phyloP scores from a whole-genome alignment of 2,888 invertebrate genomes.

The Dryocosmus kuriphilus region DNA sequence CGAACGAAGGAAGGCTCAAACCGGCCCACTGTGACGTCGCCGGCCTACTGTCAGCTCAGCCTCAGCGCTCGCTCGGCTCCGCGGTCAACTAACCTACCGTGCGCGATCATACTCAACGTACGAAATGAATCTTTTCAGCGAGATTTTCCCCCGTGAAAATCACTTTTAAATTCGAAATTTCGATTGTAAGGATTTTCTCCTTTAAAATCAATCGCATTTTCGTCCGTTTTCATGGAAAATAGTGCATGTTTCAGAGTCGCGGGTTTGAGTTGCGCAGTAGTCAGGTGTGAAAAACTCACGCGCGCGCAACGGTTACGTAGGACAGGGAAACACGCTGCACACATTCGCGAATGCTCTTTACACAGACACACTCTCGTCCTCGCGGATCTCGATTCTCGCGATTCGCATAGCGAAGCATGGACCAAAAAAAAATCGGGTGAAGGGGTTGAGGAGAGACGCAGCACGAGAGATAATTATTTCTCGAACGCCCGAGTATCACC shows the following conservation, averaged over 20 bases:
- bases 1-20: conserved; percentile 77
- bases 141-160: conserved; percentile 24
- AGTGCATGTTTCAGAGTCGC: conserved; percentile 51
- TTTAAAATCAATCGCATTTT: not conserved
- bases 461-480: conserved; percentile 63
- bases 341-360: conserved; percentile 3
- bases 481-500: conserved; percentile 51
- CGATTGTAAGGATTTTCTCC: not conserved
- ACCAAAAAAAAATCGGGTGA: conserved; percentile 18
- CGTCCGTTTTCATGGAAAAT: not conserved
- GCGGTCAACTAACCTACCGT: conserved; percentile 77
- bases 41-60: conserved; percentile 80
- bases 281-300: conserved; percentile 76
- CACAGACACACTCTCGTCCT: conserved; percentile 39
- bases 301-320: conserved; percentile 61
- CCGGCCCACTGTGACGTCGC: conserved; percentile 80
- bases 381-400: conserved; percentile 38
- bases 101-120: conserved; percentile 65
- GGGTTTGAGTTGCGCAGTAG: conserved; percentile 71
- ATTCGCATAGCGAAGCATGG: conserved; percentile 25
- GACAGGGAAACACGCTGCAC: conserved; percentile 8
- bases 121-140: conserved; percentile 61
- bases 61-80: conserved; percentile 78
- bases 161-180: not conserved
- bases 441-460: conserved; percentile 42